phyloP scores from a whole-genome alignment of 2,113 vertebrate genomes.

The Carassius gibelio region DNA sequence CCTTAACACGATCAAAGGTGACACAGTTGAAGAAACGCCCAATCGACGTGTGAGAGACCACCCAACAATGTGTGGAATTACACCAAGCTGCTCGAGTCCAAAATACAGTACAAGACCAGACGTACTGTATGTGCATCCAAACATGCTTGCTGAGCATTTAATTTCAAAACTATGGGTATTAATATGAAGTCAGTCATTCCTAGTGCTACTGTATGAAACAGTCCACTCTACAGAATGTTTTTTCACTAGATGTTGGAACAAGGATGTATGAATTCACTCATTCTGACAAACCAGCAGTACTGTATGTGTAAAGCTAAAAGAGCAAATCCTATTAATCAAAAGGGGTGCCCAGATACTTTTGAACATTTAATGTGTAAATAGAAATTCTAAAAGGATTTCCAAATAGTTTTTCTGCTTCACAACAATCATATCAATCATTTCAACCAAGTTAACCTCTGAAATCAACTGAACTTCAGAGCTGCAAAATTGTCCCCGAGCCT shows the following conservation, averaged over 20 bases:
- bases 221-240: background rate
- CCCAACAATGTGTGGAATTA: background rate
- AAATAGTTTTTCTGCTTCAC: background rate
- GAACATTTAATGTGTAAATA: background rate
- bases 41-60: background rate
- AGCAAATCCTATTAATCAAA: too few species aligned
- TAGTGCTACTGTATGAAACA: background rate
- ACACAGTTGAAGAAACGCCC: background rate
- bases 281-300: too few species aligned
- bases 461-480: background rate
- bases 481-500: background rate
- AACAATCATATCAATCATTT: background rate
- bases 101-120: background rate
- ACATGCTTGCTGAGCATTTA: background rate
- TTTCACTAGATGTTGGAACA: background rate
- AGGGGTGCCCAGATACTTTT: background rate
- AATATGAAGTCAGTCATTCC: background rate
- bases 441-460: background rate
- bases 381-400: background rate
- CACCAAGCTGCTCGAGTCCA: background rate
- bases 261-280: too few species aligned
- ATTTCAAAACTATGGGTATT: background rate
- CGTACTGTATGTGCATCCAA: background rate
- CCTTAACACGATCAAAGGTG: background rate
- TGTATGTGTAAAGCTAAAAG: too few species aligned